A percentile compares a stretch with the other conserved stretches of the same genome.
Evolutionary conservation across 2,888 invertebrate species (phyloP).

Genomic region (Sinopyrophorus schimmeli): DNA sequence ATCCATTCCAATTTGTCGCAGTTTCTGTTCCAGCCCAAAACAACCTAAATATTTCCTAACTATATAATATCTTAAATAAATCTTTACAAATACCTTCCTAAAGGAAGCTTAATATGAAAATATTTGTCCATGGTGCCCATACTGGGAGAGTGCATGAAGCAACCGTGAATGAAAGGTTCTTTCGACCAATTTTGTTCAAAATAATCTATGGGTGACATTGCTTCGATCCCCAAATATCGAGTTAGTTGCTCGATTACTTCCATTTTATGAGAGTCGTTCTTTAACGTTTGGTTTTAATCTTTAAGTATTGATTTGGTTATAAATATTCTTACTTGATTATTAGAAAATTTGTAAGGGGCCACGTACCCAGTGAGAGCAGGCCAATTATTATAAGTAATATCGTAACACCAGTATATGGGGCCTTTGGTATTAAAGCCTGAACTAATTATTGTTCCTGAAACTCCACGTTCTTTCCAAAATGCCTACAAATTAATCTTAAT

Average conservation of each 20-base stretch:
- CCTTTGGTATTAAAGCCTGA: conserved; percentile 30
- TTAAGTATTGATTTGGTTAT: neutral
- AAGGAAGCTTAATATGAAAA: conserved; percentile 29
- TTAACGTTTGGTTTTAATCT: too few species aligned
- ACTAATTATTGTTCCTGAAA: conserved; percentile 39
- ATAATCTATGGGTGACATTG: conserved; percentile 40
- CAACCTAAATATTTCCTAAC: conserved; percentile 41
- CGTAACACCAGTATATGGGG: conserved; percentile 38
- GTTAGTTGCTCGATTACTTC: conserved; percentile 40
- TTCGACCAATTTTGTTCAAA: conserved; percentile 38
- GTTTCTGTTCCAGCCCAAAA: conserved; percentile 48
- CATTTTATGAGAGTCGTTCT: conserved; percentile 21
- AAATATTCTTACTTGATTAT: conserved; percentile 4
- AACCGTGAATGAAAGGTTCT: conserved; percentile 22
- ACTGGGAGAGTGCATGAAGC: conserved; percentile 23
- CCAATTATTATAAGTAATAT: conserved; percentile 31
- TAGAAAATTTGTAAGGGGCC: too few species aligned
- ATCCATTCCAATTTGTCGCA: conserved; percentile 44
- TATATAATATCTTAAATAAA: too few species aligned
- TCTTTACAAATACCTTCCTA: conserved; percentile 34
- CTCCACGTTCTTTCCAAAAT: conserved; percentile 41
- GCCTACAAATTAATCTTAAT: conserved; percentile 29
- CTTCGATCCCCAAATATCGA: conserved; percentile 42
- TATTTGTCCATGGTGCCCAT: conserved; percentile 30
- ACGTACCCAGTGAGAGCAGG: conserved; percentile 39